Percentiles rank a stretch among this genome's conserved stretches.
These are phyloP conservation scores for Aethina tumida DNA, from an alignment of 1,140 invertebrate genomes.

Conservation along the genomic window DNA sequence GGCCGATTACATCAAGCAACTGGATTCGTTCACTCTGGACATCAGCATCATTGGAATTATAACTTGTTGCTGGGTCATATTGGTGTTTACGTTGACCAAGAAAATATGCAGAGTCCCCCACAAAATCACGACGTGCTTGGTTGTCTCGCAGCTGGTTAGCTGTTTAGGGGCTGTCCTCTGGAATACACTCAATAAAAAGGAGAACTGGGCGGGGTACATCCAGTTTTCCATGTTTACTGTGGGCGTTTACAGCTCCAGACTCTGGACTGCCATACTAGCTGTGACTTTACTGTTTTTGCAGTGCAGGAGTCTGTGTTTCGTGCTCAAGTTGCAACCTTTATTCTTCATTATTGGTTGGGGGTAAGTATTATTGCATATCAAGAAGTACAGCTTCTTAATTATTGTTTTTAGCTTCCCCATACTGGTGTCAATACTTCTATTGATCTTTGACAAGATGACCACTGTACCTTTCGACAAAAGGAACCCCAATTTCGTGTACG, in stretches of 20 bases:
- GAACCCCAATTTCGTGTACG: slow-evolving; percentile 75
- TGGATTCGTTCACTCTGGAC: slow-evolving; percentile 74
- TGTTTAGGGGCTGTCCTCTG: slow-evolving; percentile 61
- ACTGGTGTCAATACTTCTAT: slow-evolving; percentile 35
- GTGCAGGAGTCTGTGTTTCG: slow-evolving; percentile 69
- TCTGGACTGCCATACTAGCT: slow-evolving; percentile 77
- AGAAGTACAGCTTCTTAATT: not conserved
- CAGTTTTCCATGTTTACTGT: slow-evolving; percentile 63
- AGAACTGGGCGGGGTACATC: slow-evolving; percentile 48
- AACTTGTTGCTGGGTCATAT: slow-evolving; percentile 67
- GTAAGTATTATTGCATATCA: slow-evolving; percentile 36
- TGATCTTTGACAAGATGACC: slow-evolving; percentile 38
- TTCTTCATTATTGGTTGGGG: slow-evolving; percentile 70
- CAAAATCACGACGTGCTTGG: slow-evolving; percentile 64
- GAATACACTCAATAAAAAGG: slow-evolving; percentile 41
- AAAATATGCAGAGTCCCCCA: slow-evolving; percentile 74
- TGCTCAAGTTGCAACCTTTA: slow-evolving; percentile 60
- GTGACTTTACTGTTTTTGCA: slow-evolving; percentile 71
- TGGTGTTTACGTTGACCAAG: slow-evolving; percentile 65
- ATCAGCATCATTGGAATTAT: slow-evolving; percentile 67
- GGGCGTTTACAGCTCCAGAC: slow-evolving; percentile 65
- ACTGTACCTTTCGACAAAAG: slow-evolving; percentile 42
- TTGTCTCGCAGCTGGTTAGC: slow-evolving; percentile 63
- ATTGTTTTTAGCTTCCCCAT: slow-evolving; percentile 42
- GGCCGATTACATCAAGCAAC: slow-evolving; percentile 57